Conservation (phyloP, 2,888 invertebrate species). For the Trissolcus brochymenae region DNA sequence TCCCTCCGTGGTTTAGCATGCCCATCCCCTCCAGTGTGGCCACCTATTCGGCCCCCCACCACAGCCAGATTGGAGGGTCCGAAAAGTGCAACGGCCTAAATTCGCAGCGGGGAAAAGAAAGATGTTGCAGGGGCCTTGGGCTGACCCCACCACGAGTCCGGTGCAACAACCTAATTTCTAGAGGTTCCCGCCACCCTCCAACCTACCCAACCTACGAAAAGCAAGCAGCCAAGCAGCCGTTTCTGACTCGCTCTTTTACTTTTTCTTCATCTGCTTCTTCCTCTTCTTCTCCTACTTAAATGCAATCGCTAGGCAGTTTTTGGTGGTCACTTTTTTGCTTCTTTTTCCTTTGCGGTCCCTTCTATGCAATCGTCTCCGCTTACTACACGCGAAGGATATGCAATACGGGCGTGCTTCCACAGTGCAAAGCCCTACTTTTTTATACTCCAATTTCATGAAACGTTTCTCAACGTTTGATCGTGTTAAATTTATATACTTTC, state of each 20-base stretch:
- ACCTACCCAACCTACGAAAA: constrained; percentile 54
- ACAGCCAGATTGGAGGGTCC: constrained; percentile 63
- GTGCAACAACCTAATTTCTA: constrained; percentile 77
- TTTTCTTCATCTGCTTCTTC: constrained; percentile 59
- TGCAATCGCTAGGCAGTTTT: constrained; percentile 75
- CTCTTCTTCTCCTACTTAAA: constrained; percentile 68
- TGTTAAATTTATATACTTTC: constrained; percentile 40
- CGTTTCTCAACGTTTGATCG: constrained; percentile 54
- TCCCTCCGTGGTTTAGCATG: constrained; percentile 66
- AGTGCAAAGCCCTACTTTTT: constrained; percentile 58
- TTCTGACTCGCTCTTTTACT: constrained; percentile 53
- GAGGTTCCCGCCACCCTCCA: constrained; percentile 67
- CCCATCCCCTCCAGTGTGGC: constrained; percentile 63
- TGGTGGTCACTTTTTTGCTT: constrained; percentile 62
- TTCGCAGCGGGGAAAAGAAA: constrained; percentile 69
- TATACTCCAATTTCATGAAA: constrained; percentile 57
- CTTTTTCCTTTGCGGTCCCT: constrained; percentile 56
- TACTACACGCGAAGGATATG: constrained; percentile 59
- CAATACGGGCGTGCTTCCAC: constrained; percentile 57
- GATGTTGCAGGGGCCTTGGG: constrained; percentile 75
- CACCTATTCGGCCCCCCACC: constrained; percentile 74
- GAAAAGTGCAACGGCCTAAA: constrained; percentile 77
- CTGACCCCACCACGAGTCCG: constrained; percentile 67
- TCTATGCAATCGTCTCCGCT: constrained; percentile 61
- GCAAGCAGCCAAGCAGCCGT: constrained; percentile 55